phyloP scores from a whole-genome alignment of 2,113 vertebrate species.

The Tretioscincus oriximinensis region DNA sequence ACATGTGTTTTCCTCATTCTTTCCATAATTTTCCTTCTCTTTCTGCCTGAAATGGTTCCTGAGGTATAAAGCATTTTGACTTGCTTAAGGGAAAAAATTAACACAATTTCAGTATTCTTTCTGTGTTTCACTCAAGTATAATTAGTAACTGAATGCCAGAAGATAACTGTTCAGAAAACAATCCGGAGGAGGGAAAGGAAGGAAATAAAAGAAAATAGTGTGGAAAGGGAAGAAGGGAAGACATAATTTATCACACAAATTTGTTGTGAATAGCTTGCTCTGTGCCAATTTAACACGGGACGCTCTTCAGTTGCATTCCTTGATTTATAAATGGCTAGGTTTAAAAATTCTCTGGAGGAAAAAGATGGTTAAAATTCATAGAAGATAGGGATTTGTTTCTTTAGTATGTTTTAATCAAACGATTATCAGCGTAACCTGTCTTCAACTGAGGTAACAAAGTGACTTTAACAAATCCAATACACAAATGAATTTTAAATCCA shows the following conservation, averaged over 20 bases:
- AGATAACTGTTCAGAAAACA: slow-evolving; percentile 49
- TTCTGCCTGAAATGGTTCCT: slow-evolving; percentile 6
- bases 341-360: slow-evolving; percentile 25
- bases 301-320: slow-evolving; percentile 32
- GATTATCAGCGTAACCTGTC: not conserved
- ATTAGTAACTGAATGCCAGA: slow-evolving; percentile 28
- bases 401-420: slow-evolving; percentile 13
- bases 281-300: not conserved
- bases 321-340: slow-evolving; percentile 30
- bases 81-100: slow-evolving; percentile 28
- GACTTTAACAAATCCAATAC: not conserved
- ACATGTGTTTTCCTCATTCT: slow-evolving; percentile 1
- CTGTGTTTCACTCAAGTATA: slow-evolving; percentile 15
- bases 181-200: slow-evolving; percentile 27
- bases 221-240: slow-evolving; percentile 26
- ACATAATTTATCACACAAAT: slow-evolving; percentile 25
- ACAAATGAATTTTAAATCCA: not conserved
- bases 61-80: slow-evolving; percentile 17
- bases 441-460: not conserved
- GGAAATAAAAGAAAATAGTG: slow-evolving; percentile 39
- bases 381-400: not conserved
- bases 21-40: not conserved
- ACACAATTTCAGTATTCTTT: slow-evolving; percentile 16
- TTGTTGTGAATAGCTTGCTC: slow-evolving; percentile 33
- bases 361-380: not conserved